Evolutionary conservation across 1,140 invertebrate species (phyloP), one percentile per base, ranked within the genome.

Genomic region (Drosophila yakuba): DNA sequence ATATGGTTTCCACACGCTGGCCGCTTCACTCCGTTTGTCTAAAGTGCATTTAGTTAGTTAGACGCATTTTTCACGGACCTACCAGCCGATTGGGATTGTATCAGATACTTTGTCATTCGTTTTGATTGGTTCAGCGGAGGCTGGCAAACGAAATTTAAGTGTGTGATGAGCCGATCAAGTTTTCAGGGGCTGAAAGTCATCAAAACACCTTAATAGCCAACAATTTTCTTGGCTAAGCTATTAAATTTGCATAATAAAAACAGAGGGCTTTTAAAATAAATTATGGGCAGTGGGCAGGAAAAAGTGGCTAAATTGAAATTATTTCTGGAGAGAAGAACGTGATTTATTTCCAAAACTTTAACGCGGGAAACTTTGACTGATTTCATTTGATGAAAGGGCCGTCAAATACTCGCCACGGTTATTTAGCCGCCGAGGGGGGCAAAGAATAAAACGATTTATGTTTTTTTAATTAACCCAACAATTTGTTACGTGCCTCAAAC

Each of bases 381-480:
- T 80, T 56, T 52, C 25, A 76, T 61, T 50, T 86, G 83, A 82
- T 85, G 82, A 85, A 85, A 85, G 83, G 82, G 74, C 61, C 74
- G 61, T 85, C 78, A 69, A 60, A 71, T 50, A 60, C 41, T 69
- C 76, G 66, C 58, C 71, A 82, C 75, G 62, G 69, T 80, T 80
- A 20, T 74, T 84, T 76, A 68, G 68, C 20, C 15, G 36, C 17
- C 17, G 17, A 45, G 43, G 43, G 43, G 43, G 10, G 17, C 43
- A 6, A 47, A 17, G 88, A 89, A 82, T 86, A 77, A 83, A 91
- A 91, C 90, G 84, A 91, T 91, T 91, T 91, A 91, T 91, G 90
- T 80, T 91, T 91, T 91, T 91, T 91, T 91, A 91, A 91, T 91
- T 91, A 91, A 91, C 90, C 90, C 74, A 81, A 78, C 90, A 90